A percentile compares a stretch with the other conserved stretches of the same genome.
Conservation (phyloP, 2,888 invertebrate genomes). For the Allacma fusca region DNA sequence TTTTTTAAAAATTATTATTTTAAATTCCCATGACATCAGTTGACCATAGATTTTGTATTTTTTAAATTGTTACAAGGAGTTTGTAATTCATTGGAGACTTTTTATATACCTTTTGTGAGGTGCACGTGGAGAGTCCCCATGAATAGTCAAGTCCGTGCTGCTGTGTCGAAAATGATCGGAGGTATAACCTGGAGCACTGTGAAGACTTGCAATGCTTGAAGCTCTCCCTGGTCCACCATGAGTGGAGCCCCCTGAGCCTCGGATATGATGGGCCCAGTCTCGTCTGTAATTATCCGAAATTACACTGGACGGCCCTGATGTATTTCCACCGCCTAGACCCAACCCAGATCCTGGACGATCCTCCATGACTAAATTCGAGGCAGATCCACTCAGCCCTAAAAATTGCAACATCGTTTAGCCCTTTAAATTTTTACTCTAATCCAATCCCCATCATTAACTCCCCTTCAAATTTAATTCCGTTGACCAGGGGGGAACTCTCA, state of each 20-base stretch:
- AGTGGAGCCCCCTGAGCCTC: slow-evolving; percentile 35
- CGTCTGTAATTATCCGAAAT: slow-evolving; percentile 74
- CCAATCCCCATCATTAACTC: too few relatives aligned
- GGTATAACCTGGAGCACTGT: slow-evolving; percentile 54
- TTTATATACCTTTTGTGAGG: slow-evolving; percentile 42
- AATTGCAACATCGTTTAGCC: too few relatives aligned
- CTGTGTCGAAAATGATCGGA: slow-evolving; percentile 55
- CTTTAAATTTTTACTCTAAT: too few relatives aligned
- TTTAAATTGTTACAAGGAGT: too few relatives aligned
- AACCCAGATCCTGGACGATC: slow-evolving; percentile 57
- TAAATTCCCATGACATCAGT: too few relatives aligned
- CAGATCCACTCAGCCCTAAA: slow-evolving; percentile 59
- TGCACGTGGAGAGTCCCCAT: slow-evolving; percentile 43
- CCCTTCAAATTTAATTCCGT: too few relatives aligned
- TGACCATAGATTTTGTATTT: too few relatives aligned
- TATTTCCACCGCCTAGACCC: slow-evolving; percentile 44
- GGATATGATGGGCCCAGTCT: slow-evolving; percentile 72
- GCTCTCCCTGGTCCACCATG: slow-evolving; percentile 45
- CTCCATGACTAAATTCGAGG: slow-evolving; percentile 56
- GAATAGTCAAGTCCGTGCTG: slow-evolving; percentile 54
- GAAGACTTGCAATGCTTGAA: slow-evolving; percentile 56
- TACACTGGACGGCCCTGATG: slow-evolving; percentile 56
- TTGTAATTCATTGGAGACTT: too few relatives aligned
- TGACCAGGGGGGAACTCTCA: too few relatives aligned
- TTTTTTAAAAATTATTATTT: too few relatives aligned